These are phyloP conservation scores for Scelioninae gen. 1 DNA, from an alignment of 2,888 invertebrate genomes.

Conservation along the genomic window DNA sequence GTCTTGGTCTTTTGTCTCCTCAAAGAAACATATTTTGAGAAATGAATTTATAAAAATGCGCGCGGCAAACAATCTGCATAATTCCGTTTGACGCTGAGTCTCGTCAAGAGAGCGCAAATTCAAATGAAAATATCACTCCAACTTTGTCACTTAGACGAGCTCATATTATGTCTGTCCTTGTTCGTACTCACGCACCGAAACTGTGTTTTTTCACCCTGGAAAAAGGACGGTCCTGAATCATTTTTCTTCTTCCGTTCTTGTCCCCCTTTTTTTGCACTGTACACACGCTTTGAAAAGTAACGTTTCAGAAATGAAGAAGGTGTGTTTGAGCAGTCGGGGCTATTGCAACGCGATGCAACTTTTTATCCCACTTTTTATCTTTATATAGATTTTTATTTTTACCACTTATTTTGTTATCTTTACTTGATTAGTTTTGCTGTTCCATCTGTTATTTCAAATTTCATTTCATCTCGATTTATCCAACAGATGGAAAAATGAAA, in stretches of 20 bases:
- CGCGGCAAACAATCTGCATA: constrained; percentile 21
- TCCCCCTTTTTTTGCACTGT: not conserved
- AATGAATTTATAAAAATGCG: not conserved
- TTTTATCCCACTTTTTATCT: too few species aligned
- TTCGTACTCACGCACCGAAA: constrained; percentile 22
- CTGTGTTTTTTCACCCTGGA: constrained; percentile 27
- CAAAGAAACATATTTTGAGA: not conserved
- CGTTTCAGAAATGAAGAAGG: not conserved
- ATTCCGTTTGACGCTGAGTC: constrained; percentile 20
- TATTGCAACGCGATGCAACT: too few species aligned
- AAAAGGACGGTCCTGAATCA: constrained; percentile 25
- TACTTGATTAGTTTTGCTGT: too few species aligned
- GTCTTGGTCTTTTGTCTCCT: not conserved
- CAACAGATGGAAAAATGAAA: too few species aligned
- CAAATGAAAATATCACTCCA: constrained; percentile 38
- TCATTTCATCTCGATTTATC: too few species aligned
- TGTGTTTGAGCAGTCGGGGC: too few species aligned
- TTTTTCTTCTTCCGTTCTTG: constrained; percentile 21
- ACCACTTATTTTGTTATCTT: too few species aligned
- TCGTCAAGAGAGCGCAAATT: constrained; percentile 3
- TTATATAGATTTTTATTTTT: too few species aligned
- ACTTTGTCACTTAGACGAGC: constrained; percentile 38
- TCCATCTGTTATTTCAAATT: too few species aligned
- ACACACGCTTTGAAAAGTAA: not conserved
- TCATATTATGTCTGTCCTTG: constrained; percentile 20